Conservation (phyloP, 2,113 vertebrate genomes). For the Neoarius graeffei region DNA sequence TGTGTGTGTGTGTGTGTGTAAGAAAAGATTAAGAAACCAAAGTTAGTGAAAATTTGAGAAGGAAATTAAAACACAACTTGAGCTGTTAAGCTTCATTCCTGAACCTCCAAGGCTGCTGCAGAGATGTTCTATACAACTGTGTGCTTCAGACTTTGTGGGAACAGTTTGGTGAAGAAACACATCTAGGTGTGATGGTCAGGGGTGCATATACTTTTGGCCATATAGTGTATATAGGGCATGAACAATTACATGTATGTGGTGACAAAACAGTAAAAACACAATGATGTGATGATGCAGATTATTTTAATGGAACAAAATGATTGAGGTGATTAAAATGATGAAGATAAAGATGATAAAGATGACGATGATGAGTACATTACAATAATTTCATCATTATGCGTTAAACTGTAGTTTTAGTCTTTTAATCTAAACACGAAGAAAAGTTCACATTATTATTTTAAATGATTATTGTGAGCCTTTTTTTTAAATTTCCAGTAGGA, state of each 20-base stretch:
- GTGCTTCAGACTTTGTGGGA: too few relatives aligned
- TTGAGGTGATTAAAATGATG: neutral
- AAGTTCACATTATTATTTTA: neutral
- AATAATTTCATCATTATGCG: neutral
- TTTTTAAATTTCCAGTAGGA: neutral
- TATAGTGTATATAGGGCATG: neutral
- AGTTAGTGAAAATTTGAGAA: too few relatives aligned
- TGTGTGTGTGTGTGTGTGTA: too few relatives aligned
- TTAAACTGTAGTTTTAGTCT: neutral
- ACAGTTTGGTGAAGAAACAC: too few relatives aligned
- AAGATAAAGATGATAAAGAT: too few relatives aligned
- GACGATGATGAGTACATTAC: neutral
- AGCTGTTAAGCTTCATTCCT: too few relatives aligned
- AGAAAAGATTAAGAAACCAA: too few relatives aligned
- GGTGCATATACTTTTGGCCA: too few relatives aligned
- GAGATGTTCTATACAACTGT: neutral
- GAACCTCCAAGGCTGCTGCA: too few relatives aligned
- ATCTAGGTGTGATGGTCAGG: too few relatives aligned
- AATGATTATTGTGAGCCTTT: neutral
- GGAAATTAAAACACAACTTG: too few relatives aligned
- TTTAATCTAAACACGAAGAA: neutral
- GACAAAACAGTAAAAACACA: neutral
- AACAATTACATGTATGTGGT: neutral
- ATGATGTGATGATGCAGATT: neutral
- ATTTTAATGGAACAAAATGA: neutral